Evolutionary conservation across 2,797 vertebrate species (phyloP).

Genomic region (Molossus molossus): DNA sequence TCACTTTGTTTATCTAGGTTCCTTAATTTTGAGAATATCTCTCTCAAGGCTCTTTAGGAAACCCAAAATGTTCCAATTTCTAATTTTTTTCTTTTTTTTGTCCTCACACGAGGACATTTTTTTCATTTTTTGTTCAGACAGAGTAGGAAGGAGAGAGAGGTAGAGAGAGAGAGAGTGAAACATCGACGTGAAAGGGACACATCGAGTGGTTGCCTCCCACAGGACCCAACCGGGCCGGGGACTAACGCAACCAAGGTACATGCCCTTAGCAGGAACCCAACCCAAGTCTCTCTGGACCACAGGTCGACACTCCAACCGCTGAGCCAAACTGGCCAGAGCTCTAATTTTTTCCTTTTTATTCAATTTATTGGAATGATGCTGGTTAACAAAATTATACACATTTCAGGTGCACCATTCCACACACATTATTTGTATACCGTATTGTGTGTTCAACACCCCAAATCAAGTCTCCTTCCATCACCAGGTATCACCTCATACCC

Average conservation of each 20-base stretch:
- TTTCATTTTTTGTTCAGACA: no score
- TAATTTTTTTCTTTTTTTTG: neutral
- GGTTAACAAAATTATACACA: neutral
- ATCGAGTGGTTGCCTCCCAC: no score
- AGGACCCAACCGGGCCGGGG: no score
- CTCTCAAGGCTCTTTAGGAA: slow-evolving; percentile 62
- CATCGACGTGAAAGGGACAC: no score
- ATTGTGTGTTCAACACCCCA: neutral
- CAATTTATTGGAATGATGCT: neutral
- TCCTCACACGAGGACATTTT: no score
- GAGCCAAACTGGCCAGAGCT: neutral
- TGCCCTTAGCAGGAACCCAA: no score
- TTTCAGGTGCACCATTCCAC: neutral
- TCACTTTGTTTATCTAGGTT: slow-evolving; percentile 72
- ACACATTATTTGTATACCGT: neutral
- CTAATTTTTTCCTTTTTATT: neutral
- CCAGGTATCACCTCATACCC: neutral
- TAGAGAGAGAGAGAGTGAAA: no score
- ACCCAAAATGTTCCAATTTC: slow-evolving; percentile 72
- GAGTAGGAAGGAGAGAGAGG: no score
- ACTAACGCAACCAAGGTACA: no score
- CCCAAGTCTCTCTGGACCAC: no score
- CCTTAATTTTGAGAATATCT: slow-evolving; percentile 71
- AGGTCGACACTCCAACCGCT: no score
- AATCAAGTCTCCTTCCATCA: neutral